Base-by-base conservation (phyloP, 2,797 vertebrate genomes). In the Peromyscus nudipes region DNA sequence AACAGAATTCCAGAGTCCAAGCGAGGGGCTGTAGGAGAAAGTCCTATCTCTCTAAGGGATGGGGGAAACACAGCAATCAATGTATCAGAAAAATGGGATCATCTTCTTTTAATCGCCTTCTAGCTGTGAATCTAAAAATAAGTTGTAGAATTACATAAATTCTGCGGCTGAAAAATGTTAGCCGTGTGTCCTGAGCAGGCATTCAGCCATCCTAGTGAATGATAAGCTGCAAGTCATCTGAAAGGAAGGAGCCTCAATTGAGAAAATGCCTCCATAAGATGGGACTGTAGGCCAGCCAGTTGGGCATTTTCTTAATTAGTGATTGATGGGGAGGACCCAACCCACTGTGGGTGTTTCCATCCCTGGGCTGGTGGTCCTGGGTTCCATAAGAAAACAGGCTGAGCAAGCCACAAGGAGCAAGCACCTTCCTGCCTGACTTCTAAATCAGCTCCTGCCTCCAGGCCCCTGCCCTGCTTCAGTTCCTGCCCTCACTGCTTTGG, bases 91-190 rank as follows among this genome's bases (percentile, higher is more conserved):
- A 69, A 31, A 37, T 37, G 34, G 43, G 8, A 40, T 16, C 19
- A 40, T 31, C 9, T 25, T 91, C 60, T 67, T 92, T 85, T 62
- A 95, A 87, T 23, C 27, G 21, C 37, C 31, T 83, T 83, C 27
- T 75, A 89, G 29, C 29, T 89, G 4, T 75, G 27, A n/a, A 27
- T 94, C 43, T 93, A 40, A 94, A 94, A 80, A 67, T 84, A 89
- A 80, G 76, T 34, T 88, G 0, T 67, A 86, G 75, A 23, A 19
- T 80, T 86, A 75, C 43, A 19, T 17, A 60, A 55, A 69, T 84
- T 96, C 52, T 40, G 43, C 86, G 14, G 13, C 40, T 88, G 55
- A 67, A 93, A 62, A 75, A 57, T 77, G 19, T 43, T 46, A 79
- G 76, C 16, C 81, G 14, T 10, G 11, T 92, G 21, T 94, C 80